Base-by-base conservation (phyloP, 2,797 vertebrate species). In the Tokudaia tokunoshimensis region DNA sequence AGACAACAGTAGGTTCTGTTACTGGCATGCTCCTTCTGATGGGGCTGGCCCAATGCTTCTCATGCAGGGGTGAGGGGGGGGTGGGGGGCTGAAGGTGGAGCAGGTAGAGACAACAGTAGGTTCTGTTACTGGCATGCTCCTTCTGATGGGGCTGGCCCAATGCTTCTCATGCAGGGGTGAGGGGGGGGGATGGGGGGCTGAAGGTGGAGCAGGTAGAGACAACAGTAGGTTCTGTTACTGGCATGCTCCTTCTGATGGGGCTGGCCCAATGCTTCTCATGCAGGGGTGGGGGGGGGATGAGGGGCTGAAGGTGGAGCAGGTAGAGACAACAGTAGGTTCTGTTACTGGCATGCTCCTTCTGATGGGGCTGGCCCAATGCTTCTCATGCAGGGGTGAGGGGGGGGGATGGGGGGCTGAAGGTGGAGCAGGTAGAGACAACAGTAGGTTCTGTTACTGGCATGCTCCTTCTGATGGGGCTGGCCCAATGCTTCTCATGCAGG, bases 261-360 rank as follows among this genome's bases (percentile, higher is more conserved):
- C 2, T 61, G 41, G 55, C 81, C 24, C 0, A n/a, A 41, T 6
- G 10, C 5, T 41, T 41, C 17, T 34, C n/a, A 72, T 67, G 17
- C 41, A 1, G 34, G 17, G 67, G 14, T 34, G 29, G 1, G 34
- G 65, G 31, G 34, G n/a, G n/a, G n/a, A n/a, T 14, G 26, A 5
- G 65, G 34, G 17, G 81, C 90, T 97, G 70, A 96, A 98, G 87
- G 86, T 96, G 61, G 98, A 98, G 55, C 97, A 98, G 75, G 93
- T 90, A 0, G 97, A 98, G 81, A 97, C 96, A 94, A 97, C 96
- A 94, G 99, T 99, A 98, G 67, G 98, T 98, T 86, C 92, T 96
- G 65, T 87, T 84, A 31, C 0, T 34, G 4, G n/a, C 14, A 2
- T 50, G 41, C 47, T 65, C 6, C 6, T 67, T 44, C 61, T 24